Evolutionary conservation across 2,888 invertebrate species (phyloP), one percentile per base, ranked within the genome.

Genomic region (Conus canariensis): DNA sequence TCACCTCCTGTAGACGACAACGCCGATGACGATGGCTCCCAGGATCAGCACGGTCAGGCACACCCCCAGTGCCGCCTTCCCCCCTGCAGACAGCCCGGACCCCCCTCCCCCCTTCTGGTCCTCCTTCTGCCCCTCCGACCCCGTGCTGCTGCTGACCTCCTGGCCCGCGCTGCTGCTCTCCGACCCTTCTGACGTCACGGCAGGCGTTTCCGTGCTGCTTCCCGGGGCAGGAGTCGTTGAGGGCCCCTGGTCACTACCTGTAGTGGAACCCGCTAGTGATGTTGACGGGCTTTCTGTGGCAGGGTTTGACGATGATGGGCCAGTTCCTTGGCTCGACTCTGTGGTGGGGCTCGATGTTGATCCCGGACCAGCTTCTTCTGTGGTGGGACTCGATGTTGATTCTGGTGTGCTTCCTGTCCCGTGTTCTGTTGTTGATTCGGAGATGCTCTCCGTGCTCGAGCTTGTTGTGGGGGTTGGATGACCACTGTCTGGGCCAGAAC

Each of bases 41-140:
- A 89, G 30, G 30, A 89, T 3, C 7, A 85, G 19, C 19, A 85
- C 10, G 22, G 89, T 74, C 59, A 89, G 1, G 89, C 89, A 89
- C 74, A 89, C 85, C 5, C 85, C 89, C 70, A 89, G 59, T 5
- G 89, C 89, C 10, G 83, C 89, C 59, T 85, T 89, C 9, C 85
- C 89, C 9, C 89, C 89, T 4, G 58, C 45, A 67, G 74, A 59
- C 85, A 89, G 59, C 5, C 74, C 74, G n/a, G 30, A 22, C 60
- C 59, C 64, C 14, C 30, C 30, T 30, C 14, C 77, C 30, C 45
- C 30, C 77, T 30, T 30, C 30, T 77, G 22, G 7, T 22, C 22
- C 22, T 70, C 70, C 70, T 22, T 74, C 74, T 22, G n/a, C 74
- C 25, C 74, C 25, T n/a, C 60, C 60, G 85, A 25, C n/a, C 25